Percentiles rank a stretch among this genome's conserved stretches.
Conservation (phyloP, 1,140 invertebrate genomes). For the Atta colombica region DNA sequence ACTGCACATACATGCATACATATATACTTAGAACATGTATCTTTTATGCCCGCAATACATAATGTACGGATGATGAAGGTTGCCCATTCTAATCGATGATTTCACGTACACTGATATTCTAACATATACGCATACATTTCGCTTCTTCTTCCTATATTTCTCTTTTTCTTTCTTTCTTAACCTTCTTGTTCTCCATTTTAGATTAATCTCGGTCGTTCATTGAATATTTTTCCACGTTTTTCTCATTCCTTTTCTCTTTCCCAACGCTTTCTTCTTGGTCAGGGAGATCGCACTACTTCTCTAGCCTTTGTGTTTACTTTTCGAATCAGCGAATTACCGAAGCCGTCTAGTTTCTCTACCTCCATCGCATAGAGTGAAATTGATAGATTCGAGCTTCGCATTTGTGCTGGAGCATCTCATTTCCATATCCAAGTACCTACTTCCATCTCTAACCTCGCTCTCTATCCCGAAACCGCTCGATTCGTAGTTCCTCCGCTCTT, state of each 20-base stretch:
- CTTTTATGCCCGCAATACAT: constrained; percentile 27
- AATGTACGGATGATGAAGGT: constrained; percentile 39
- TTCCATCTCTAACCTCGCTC: constrained; percentile 73
- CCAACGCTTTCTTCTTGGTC: neutral
- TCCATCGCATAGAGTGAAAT: constrained; percentile 78
- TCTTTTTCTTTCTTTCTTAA: neutral
- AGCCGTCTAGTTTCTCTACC: constrained; percentile 68
- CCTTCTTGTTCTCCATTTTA: neutral
- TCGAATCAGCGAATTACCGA: constrained; percentile 83
- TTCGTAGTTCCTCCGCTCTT: constrained; percentile 71
- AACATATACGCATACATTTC: neutral
- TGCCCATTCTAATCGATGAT: constrained; percentile 41
- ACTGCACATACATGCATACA: neutral
- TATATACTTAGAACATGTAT: neutral
- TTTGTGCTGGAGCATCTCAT: constrained; percentile 77
- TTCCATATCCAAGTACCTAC: constrained; percentile 82
- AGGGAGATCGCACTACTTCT: constrained; percentile 69
- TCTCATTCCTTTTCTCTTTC: neutral
- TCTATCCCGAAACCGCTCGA: constrained; percentile 67
- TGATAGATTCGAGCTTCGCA: constrained; percentile 84
- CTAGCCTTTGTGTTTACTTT: constrained; percentile 80
- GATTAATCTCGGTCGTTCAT: constrained; percentile 12
- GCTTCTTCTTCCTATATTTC: neutral
- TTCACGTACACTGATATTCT: neutral
- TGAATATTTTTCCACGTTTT: neutral